These are phyloP conservation scores for Abramis brama DNA, from an alignment of 2,113 vertebrate species.

Conservation along the genomic window DNA sequence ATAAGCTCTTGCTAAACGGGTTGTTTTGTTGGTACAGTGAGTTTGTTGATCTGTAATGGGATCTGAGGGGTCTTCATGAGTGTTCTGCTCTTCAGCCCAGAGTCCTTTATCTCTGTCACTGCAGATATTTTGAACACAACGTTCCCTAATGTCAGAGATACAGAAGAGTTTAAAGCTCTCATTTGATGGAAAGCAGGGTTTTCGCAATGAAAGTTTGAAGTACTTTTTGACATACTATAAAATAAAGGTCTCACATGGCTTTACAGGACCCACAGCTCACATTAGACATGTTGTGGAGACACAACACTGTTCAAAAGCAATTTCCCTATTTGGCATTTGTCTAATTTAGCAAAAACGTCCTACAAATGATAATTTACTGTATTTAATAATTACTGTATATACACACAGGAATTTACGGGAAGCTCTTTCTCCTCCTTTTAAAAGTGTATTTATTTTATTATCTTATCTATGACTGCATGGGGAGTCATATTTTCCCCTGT, in stretches of 20 bases:
- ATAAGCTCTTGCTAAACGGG: not conserved
- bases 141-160: not conserved
- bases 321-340: not conserved
- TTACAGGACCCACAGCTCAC: not conserved
- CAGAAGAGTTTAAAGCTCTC: not conserved
- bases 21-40: not conserved
- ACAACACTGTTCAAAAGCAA: not conserved
- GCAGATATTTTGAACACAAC: constrained; percentile 10
- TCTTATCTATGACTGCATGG: not conserved
- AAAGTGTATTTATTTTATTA: not conserved
- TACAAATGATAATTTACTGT: not conserved
- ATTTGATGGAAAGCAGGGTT: not conserved
- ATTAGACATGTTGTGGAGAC: not conserved
- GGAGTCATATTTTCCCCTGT: not conserved
- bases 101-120: not conserved
- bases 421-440: not conserved
- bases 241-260: not conserved
- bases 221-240: not conserved
- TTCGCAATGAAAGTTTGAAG: not conserved
- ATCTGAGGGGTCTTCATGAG: constrained; percentile 1
- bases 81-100: constrained; percentile 3
- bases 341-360: not conserved
- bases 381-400: too few species aligned
- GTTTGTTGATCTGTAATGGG: constrained; percentile 8
- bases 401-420: not conserved